A percentile compares a stretch with the other conserved stretches of the same genome.
Evolutionary conservation across 2,113 vertebrate species (phyloP).

Genomic region (Festucalex cinctus): DNA sequence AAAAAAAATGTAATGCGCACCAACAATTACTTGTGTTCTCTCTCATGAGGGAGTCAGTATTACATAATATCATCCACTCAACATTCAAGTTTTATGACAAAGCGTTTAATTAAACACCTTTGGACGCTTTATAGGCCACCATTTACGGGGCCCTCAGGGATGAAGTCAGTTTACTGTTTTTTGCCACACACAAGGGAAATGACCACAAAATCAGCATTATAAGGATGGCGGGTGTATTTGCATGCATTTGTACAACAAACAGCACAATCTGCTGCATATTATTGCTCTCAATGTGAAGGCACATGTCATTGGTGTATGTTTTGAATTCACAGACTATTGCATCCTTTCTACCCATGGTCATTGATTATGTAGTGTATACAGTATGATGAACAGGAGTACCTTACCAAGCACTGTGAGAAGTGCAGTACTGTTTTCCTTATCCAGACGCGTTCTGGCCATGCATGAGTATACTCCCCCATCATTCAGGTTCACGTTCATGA

Average conservation of each 20-base stretch:
- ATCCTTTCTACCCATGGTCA: neutral
- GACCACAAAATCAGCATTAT: neutral
- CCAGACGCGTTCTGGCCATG: slow-evolving; percentile 79
- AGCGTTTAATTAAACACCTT: too few relatives aligned
- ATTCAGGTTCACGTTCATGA: slow-evolving; percentile 77
- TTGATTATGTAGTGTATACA: neutral
- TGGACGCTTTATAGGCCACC: too few relatives aligned
- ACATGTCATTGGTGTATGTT: too few relatives aligned
- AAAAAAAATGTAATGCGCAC: neutral
- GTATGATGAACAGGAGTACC: slow-evolving; percentile 8
- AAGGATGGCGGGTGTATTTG: neutral
- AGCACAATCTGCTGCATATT: too few relatives aligned
- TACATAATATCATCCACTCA: neutral
- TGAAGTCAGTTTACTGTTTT: neutral
- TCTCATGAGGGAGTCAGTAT: neutral
- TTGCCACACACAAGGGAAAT: neutral
- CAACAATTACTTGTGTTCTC: neutral
- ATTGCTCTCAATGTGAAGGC: neutral
- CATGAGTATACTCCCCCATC: slow-evolving; percentile 85
- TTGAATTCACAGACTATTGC: too few relatives aligned
- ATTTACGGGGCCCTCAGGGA: too few relatives aligned
- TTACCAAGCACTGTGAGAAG: slow-evolving; percentile 82
- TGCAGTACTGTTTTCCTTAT: slow-evolving; percentile 68
- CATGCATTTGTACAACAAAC: neutral
- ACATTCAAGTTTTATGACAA: too few relatives aligned